Evolutionary conservation across 1,140 invertebrate genomes (phyloP).

Genomic region (Melitaea cinxia): DNA sequence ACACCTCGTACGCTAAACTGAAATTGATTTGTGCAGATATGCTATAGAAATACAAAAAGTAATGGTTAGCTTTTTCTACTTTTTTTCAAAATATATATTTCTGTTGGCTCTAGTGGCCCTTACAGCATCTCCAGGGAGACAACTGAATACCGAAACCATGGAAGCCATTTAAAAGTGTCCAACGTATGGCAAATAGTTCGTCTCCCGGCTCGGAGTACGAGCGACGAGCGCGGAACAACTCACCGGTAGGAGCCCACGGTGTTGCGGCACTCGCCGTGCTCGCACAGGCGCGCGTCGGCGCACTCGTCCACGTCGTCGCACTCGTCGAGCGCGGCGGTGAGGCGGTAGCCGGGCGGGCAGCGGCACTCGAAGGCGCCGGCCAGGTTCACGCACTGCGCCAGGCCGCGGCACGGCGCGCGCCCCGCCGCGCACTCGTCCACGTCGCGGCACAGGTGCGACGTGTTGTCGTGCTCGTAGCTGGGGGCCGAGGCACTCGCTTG

Average conservation of each 20-base stretch:
- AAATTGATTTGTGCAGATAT: too few relatives aligned
- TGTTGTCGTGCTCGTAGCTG: constrained; percentile 89
- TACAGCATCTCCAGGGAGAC: too few relatives aligned
- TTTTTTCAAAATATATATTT: too few relatives aligned
- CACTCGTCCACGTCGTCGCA: constrained; percentile 92
- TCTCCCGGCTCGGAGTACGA: too few relatives aligned
- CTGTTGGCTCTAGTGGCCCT: too few relatives aligned
- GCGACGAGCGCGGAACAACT: constrained; percentile 2
- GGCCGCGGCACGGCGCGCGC: constrained; percentile 89
- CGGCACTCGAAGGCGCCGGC: constrained; percentile 87
- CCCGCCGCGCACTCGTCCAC: constrained; percentile 84
- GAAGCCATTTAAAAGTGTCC: too few relatives aligned
- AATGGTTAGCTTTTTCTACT: too few relatives aligned
- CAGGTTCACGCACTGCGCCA: constrained; percentile 89
- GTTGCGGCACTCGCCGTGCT: constrained; percentile 90
- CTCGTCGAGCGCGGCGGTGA: constrained; percentile 82
- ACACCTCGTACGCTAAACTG: too few relatives aligned
- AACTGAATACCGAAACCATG: too few relatives aligned
- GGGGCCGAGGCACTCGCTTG: constrained; percentile 8
- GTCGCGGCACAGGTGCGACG: constrained; percentile 90
- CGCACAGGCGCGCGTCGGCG: constrained; percentile 86
- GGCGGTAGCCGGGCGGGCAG: constrained; percentile 91
- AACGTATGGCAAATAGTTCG: too few relatives aligned
- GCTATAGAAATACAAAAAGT: too few relatives aligned
- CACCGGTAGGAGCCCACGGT: constrained; percentile 87